These are phyloP conservation scores for Druceiella hillmani DNA, from an alignment of 2,888 invertebrate genomes.

Conservation along the genomic window DNA sequence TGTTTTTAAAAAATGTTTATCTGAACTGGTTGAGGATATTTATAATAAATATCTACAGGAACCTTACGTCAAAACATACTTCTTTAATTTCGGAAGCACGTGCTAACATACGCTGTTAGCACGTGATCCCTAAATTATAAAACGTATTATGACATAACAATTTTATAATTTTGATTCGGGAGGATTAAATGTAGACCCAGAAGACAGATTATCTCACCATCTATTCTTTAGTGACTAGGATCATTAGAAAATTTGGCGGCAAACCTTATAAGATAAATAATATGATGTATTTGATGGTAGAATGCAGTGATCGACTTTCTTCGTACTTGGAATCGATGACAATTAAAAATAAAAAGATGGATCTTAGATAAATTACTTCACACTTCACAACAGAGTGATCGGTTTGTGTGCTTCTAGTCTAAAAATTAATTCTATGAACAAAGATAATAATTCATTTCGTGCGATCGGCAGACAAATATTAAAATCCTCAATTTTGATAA, in stretches of 20 bases:
- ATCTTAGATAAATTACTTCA: not conserved
- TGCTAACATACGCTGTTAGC: constrained; percentile 6
- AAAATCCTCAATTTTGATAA: too few relatives aligned
- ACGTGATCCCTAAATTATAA: constrained; percentile 12
- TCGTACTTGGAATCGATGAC: not conserved
- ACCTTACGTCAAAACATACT: constrained; percentile 3
- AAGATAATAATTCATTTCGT: not conserved
- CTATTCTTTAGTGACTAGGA: constrained; percentile 6
- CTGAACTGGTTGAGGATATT: not conserved
- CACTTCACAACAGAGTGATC: not conserved
- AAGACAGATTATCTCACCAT: constrained; percentile 6
- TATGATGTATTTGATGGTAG: not conserved
- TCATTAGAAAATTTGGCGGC: constrained; percentile 10
- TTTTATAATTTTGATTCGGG: constrained; percentile 10
- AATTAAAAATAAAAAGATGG: not conserved
- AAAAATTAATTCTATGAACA: not conserved
- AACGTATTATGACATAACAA: constrained; percentile 10
- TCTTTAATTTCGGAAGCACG: not conserved
- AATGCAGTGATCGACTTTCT: not conserved
- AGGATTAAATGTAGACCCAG: not conserved
- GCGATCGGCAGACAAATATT: not conserved
- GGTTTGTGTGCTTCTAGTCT: not conserved
- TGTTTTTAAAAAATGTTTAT: not conserved
- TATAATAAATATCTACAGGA: not conserved
- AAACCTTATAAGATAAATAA: constrained; percentile 4